These are phyloP conservation scores for Prenolepis imparis DNA, from an alignment of 2,888 invertebrate genomes.

Conservation along the genomic window DNA sequence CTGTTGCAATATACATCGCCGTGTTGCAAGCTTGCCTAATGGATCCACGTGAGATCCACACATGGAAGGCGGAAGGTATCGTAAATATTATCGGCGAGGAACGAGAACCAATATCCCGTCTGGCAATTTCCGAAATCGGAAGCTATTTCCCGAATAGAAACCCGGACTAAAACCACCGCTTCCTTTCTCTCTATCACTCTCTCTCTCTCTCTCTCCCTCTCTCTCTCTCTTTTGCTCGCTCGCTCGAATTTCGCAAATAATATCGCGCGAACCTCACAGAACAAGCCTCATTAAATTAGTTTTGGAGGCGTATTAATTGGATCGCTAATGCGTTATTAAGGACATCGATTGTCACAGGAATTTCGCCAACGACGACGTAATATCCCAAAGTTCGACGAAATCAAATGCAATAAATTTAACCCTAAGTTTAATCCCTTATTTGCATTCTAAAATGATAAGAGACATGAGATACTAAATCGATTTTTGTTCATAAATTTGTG, in stretches of 20 bases:
- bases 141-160: slow-evolving; percentile 40
- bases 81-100: slow-evolving; percentile 43
- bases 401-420: slow-evolving; percentile 10
- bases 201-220: not conserved
- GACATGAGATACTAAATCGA: not conserved
- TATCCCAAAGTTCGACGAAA: slow-evolving; percentile 11
- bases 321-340: slow-evolving; percentile 45
- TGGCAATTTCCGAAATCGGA: slow-evolving; percentile 49
- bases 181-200: not conserved
- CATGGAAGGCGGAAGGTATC: slow-evolving; percentile 31
- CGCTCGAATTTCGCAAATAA: not conserved
- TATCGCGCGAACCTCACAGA: slow-evolving; percentile 9
- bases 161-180: slow-evolving; percentile 23
- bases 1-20: slow-evolving; percentile 26
- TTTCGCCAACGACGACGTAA: slow-evolving; percentile 33
- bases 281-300: slow-evolving; percentile 48
- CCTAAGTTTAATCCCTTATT: not conserved
- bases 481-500: not conserved
- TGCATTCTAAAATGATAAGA: not conserved
- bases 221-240: not conserved
- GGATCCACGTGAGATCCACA: slow-evolving; percentile 19
- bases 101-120: slow-evolving; percentile 44
- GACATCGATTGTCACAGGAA: slow-evolving; percentile 43
- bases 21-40: slow-evolving; percentile 2
- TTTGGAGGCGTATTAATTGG: slow-evolving; percentile 45